Conservation (phyloP, 2,113 vertebrate genomes). For the Rallus limicola region DNA sequence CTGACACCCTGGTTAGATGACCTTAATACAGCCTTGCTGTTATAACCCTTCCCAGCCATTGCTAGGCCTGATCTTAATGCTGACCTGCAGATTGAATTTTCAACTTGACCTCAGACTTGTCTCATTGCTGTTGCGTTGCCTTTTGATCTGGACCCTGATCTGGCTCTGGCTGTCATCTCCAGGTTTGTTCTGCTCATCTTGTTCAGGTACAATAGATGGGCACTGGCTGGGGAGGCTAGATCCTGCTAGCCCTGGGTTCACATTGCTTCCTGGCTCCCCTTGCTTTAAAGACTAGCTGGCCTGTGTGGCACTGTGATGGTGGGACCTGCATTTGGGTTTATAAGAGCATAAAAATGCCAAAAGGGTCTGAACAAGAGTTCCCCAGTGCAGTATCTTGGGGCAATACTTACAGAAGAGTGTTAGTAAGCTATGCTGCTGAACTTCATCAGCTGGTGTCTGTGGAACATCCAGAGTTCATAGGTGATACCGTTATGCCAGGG, state of each 20-base stretch:
- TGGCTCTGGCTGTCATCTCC: accelerated
- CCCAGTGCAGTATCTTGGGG: background rate
- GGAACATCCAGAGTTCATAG: background rate
- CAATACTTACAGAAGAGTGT: background rate
- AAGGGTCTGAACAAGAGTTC: background rate
- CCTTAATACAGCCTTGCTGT: background rate
- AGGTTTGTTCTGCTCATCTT: background rate
- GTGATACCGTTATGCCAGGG: background rate
- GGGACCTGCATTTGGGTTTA: background rate
- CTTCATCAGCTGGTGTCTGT: background rate
- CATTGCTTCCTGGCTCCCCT: background rate
- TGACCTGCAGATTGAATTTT: background rate
- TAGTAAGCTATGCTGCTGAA: background rate
- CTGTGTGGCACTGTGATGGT: accelerated
- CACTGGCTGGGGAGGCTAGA: background rate
- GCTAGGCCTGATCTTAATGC: background rate
- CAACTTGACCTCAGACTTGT: background rate
- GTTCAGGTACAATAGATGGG: background rate
- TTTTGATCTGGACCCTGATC: background rate
- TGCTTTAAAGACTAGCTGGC: background rate
- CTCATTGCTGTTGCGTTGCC: accelerated
- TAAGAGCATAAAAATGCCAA: background rate
- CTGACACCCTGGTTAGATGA: background rate
- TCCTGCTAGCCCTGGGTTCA: background rate
- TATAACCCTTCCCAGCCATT: background rate